These are phyloP conservation scores for Pteronura brasiliensis DNA, from an alignment of 2,113 vertebrate genomes.

Conservation along the genomic window DNA sequence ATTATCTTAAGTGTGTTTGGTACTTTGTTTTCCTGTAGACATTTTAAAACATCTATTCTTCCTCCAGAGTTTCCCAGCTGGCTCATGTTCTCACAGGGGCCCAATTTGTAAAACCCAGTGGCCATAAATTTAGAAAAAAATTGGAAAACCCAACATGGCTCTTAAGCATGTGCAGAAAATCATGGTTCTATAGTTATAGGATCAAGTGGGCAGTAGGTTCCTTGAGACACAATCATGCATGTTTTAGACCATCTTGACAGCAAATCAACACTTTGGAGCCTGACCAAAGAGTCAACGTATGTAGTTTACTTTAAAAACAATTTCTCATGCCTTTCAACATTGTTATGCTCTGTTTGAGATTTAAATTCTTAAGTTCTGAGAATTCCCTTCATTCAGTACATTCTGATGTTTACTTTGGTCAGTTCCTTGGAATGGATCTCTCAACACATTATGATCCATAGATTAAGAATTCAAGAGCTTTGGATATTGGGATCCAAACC, in stretches of 20 bases:
- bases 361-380: constrained; percentile 43
- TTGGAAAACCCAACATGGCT: background rate
- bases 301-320: constrained; percentile 61
- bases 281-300: constrained; percentile 22
- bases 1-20: background rate
- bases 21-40: constrained; percentile 32
- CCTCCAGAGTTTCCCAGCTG: background rate
- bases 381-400: background rate
- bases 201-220: background rate
- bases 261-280: constrained; percentile 10
- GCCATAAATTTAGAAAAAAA: background rate
- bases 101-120: background rate
- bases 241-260: constrained; percentile 38
- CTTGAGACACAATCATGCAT: background rate
- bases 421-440: constrained; percentile 23
- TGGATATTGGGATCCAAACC: background rate
- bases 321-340: background rate
- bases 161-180: background rate
- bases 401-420: constrained; percentile 34
- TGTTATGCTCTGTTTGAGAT: background rate
- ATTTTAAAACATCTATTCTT: constrained; percentile 21
- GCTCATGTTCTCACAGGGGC: background rate
- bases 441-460: background rate
- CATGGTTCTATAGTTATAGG: background rate
- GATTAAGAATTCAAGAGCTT: constrained; percentile 26